phyloP scores from a whole-genome alignment of 2,113 vertebrate genomes.

The Solenodon paradoxus region DNA sequence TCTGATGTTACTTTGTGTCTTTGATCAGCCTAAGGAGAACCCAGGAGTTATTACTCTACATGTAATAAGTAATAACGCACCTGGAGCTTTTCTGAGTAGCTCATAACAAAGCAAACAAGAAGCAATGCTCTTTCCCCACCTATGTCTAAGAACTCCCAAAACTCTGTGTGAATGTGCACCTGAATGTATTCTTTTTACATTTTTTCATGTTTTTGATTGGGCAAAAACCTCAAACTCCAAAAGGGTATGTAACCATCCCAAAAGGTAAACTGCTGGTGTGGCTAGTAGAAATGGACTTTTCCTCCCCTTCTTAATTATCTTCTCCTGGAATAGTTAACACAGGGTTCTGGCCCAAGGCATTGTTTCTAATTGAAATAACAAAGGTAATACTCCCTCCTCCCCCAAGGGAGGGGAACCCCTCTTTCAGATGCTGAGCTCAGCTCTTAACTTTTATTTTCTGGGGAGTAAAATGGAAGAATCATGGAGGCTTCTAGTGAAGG shows the following conservation, averaged over 20 bases:
- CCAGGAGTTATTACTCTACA: too few relatives aligned
- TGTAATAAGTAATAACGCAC: too few relatives aligned
- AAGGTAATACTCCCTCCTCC: background rate
- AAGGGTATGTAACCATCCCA: background rate
- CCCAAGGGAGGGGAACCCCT: background rate
- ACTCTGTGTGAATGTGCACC: background rate
- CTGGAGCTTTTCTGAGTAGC: background rate
- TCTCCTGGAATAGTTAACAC: background rate
- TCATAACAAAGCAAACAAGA: background rate
- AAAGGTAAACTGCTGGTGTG: background rate
- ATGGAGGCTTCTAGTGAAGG: background rate
- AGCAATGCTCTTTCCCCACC: background rate
- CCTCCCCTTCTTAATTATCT: background rate
- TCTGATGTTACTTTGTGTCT: too few relatives aligned
- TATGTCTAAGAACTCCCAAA: background rate
- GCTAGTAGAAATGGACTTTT: background rate
- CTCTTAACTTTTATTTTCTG: background rate
- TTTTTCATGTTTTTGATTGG: background rate
- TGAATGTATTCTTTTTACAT: too few relatives aligned
- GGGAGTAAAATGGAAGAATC: background rate
- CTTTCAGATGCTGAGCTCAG: background rate
- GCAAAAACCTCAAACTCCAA: background rate
- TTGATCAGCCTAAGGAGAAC: too few relatives aligned
- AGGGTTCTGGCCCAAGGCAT: background rate
- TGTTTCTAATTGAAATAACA: background rate